Conservation (phyloP, 2,888 invertebrate genomes). For the Drosophila austrosaltans region DNA sequence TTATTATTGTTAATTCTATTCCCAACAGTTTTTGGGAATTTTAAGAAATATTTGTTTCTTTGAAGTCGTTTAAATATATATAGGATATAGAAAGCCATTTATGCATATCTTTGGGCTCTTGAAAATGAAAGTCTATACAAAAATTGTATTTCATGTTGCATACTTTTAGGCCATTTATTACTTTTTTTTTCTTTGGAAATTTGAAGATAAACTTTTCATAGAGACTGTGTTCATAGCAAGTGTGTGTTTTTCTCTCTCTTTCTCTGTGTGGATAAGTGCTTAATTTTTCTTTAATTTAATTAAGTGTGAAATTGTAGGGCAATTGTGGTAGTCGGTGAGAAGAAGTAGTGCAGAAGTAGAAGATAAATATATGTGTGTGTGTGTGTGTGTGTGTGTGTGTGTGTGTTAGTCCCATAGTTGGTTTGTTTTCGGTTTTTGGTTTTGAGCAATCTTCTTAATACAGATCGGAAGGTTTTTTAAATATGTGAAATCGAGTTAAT, state of each 20-base stretch:
- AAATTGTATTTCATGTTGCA: conserved; percentile 36
- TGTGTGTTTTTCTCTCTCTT: neutral
- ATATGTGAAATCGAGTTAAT: neutral
- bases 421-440: neutral
- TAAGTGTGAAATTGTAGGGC: neutral
- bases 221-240: neutral
- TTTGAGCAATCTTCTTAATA: conserved; percentile 17
- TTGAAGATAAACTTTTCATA: conserved; percentile 19
- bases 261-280: conserved; percentile 1
- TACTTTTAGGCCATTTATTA: conserved; percentile 28
- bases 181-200: conserved; percentile 17
- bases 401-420: neutral
- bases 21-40: neutral
- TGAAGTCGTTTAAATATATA: neutral
- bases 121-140: conserved; percentile 18
- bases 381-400: neutral
- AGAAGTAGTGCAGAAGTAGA: neutral
- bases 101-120: conserved; percentile 23
- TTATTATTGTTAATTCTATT: neutral
- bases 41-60: neutral
- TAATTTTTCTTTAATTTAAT: conserved; percentile 6
- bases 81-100: neutral
- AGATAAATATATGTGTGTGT: neutral
- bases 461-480: neutral
- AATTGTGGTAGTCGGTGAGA: neutral